Percentiles rank a stretch among this genome's conserved stretches.
phyloP scores from a whole-genome alignment of 2,888 invertebrate species.

The Agrochola lota region DNA sequence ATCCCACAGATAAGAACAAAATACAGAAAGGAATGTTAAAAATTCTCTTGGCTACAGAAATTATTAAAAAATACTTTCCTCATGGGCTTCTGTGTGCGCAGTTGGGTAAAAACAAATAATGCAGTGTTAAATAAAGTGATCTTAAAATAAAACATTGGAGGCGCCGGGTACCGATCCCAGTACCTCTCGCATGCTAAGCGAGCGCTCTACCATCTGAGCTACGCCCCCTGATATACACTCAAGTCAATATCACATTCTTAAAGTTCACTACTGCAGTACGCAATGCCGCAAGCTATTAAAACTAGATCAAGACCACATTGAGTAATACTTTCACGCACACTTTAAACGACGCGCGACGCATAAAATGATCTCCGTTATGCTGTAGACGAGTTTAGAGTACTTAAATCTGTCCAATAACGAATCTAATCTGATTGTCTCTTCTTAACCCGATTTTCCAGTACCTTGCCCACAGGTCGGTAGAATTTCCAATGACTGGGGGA shows the following conservation, averaged over 20 bases:
- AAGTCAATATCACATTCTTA: conserved; percentile 2
- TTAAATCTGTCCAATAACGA: conserved; percentile 33
- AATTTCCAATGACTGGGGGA: background rate
- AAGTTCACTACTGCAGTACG: background rate
- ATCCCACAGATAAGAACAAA: background rate
- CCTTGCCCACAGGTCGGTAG: background rate
- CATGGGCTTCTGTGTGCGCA: too few species aligned
- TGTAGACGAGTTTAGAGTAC: conserved; percentile 18
- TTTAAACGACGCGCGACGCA: conserved; percentile 26
- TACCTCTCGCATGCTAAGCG: conserved; percentile 89
- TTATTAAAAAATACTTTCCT: background rate
- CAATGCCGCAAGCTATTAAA: conserved; percentile 5
- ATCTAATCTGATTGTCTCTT: conserved; percentile 26
- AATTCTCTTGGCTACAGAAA: background rate
- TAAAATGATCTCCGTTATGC: conserved; percentile 12
- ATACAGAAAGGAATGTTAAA: background rate
- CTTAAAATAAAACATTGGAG: conserved; percentile 75
- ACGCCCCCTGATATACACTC: conserved; percentile 67
- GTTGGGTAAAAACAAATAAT: background rate
- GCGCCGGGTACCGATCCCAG: conserved; percentile 87
- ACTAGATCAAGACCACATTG: conserved; percentile 38
- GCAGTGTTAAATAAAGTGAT: background rate
- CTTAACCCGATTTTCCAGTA: conserved; percentile 15
- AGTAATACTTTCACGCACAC: conserved; percentile 33
- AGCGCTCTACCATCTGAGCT: conserved; percentile 87